Conservation (phyloP, 2,888 invertebrate species). For the Pantelozetes paolii region DNA sequence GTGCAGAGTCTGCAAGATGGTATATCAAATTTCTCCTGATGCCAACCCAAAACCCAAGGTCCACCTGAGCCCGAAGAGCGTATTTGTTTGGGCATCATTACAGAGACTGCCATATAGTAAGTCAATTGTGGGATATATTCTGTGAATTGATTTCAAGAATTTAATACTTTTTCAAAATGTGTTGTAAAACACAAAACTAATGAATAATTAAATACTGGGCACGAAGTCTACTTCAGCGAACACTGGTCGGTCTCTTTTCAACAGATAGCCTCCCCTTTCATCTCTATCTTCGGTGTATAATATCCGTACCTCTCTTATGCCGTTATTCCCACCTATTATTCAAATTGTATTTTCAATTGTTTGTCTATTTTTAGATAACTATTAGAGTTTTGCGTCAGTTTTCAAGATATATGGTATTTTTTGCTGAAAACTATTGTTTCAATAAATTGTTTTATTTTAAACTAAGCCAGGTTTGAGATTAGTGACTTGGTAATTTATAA, state of each 20-base stretch:
- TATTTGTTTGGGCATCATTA: constrained; percentile 37
- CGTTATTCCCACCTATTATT: constrained; percentile 32
- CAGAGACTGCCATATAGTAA: constrained; percentile 17
- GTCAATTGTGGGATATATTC: constrained; percentile 33
- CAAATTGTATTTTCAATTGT: neutral
- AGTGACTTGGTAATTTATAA: no score
- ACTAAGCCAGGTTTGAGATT: no score
- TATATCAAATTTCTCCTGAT: constrained; percentile 28
- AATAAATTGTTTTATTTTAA: no score
- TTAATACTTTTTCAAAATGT: neutral
- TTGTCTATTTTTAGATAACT: no score
- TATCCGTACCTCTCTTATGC: constrained; percentile 25
- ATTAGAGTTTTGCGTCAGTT: no score
- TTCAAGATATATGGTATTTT: no score
- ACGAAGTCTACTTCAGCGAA: constrained; percentile 38
- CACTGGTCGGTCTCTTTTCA: constrained; percentile 32
- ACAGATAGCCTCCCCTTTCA: neutral
- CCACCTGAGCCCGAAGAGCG: constrained; percentile 28
- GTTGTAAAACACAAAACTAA: no score
- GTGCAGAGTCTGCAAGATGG: constrained; percentile 33
- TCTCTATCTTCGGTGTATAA: neutral
- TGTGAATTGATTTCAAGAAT: neutral
- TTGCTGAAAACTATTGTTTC: no score
- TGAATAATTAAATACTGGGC: constrained; percentile 24
- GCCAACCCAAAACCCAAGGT: constrained; percentile 38